Base-by-base conservation (phyloP, 2,113 vertebrate genomes). In the Ailuropoda melanoleuca region DNA sequence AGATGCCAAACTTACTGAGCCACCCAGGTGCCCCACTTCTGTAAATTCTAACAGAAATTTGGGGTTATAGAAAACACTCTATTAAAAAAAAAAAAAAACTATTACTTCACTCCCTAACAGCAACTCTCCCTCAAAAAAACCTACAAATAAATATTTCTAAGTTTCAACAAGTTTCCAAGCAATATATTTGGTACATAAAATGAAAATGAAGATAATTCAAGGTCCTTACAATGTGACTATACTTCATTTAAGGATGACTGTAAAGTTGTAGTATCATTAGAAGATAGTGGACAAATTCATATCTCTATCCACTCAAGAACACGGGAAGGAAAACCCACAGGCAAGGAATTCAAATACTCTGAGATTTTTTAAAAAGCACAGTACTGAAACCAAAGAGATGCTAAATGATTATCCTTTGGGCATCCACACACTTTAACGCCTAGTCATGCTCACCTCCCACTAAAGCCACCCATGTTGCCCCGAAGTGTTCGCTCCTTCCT, bases 21-120 rank as follows among this genome's bases (percentile, higher is more conserved):
- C 62, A 66, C 31, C 6, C 31, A 34, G 62, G 31, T 2, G 29
- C 56, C 29, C 85, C 46, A 74, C 8, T 96, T 86, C 17, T 92
- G 53, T 82, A 37, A 5, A 75, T 96, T 77, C 81, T 60, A 56
- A 87, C 37, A 91, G 83, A 96, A 97, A 92, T 87, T 37, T 97
- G 15, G 83, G 77, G 56, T 48, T 87, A 75, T 18, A 92, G 26
- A 93, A 75, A 8, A 87, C 13, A 83, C 26, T 15, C 72, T 84
- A 29, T 34, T 29, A 43, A 68, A 48, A 64, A 75, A 84, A 23
- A 66, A 46, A 18, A 18, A 77, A 46, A 31, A 31, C 26, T 31
- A 77, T 34, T 82, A 72, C 15, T 80, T 48, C 50, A 75, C 24
- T 91, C 8, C 46, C 11, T 86, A 86, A 87, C 2, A 55, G 23